Conservation (phyloP, 1,140 invertebrate species). For the Leptinotarsa defecta region DNA sequence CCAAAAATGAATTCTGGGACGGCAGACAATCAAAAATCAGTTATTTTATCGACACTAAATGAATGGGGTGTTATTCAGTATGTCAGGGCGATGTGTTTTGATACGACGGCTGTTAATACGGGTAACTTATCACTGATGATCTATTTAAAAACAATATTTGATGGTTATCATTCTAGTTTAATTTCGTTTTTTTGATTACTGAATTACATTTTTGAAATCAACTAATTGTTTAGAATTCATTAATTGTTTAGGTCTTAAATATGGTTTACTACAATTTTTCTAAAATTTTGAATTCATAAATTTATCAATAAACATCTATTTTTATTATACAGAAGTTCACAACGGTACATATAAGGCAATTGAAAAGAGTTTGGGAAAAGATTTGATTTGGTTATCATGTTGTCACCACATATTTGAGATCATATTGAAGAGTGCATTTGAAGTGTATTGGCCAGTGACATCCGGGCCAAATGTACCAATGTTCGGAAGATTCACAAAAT, state of each 20-base stretch:
- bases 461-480: background rate
- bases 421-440: conserved; percentile 6
- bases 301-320: no score
- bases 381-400: background rate
- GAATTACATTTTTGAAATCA: no score
- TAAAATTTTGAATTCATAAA: no score
- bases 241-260: no score
- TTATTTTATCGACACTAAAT: conserved; percentile 14
- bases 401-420: conserved; percentile 10
- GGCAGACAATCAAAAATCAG: background rate
- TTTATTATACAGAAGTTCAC: background rate
- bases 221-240: no score
- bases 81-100: conserved; percentile 43
- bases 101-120: conserved; percentile 45
- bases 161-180: background rate
- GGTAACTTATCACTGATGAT: conserved; percentile 24
- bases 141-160: background rate
- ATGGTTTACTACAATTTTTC: no score
- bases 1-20: conserved; percentile 43
- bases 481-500: conserved; percentile 13
- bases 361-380: background rate
- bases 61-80: conserved; percentile 38
- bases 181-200: background rate
- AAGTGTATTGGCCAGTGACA: conserved; percentile 11
- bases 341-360: background rate